Percentiles rank a stretch among this genome's conserved stretches.
Evolutionary conservation across 2,113 vertebrate genomes (phyloP).

Genomic region (Vombatus ursinus): DNA sequence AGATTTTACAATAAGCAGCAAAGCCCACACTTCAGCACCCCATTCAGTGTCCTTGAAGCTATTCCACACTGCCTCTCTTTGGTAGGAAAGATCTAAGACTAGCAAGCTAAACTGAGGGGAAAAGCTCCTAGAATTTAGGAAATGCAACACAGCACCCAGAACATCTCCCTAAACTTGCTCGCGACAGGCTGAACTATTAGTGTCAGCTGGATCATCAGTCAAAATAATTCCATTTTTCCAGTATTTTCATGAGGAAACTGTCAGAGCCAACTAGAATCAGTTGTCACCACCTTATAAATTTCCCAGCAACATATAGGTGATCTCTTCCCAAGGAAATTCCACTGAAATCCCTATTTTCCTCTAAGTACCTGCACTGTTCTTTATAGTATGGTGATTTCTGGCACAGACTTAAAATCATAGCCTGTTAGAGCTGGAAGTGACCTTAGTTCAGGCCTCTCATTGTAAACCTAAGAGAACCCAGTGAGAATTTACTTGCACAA

Average conservation of each 20-base stretch:
- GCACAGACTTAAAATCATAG: neutral
- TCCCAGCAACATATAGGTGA: neutral
- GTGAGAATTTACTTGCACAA: neutral
- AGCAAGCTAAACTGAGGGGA: neutral
- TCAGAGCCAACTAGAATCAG: neutral
- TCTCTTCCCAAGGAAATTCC: conserved; percentile 2
- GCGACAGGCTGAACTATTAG: neutral
- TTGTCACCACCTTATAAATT: neutral
- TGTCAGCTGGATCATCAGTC: neutral
- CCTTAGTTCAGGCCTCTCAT: neutral
- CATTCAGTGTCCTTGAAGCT: neutral
- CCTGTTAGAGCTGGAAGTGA: neutral
- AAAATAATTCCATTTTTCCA: neutral
- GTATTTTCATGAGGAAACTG: neutral
- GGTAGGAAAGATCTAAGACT: neutral
- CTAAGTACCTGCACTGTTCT: neutral
- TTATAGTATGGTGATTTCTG: neutral
- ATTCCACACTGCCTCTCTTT: neutral
- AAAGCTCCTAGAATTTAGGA: neutral
- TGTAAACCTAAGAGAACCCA: neutral
- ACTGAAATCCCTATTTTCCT: neutral
- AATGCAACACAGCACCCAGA: neutral
- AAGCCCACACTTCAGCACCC: neutral
- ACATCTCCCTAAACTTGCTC: neutral
- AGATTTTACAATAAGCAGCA: neutral